Evolutionary conservation across 92 coral and sea anemone genomes (phyloP).

Genomic region (Chrysogorgia sp.): DNA sequence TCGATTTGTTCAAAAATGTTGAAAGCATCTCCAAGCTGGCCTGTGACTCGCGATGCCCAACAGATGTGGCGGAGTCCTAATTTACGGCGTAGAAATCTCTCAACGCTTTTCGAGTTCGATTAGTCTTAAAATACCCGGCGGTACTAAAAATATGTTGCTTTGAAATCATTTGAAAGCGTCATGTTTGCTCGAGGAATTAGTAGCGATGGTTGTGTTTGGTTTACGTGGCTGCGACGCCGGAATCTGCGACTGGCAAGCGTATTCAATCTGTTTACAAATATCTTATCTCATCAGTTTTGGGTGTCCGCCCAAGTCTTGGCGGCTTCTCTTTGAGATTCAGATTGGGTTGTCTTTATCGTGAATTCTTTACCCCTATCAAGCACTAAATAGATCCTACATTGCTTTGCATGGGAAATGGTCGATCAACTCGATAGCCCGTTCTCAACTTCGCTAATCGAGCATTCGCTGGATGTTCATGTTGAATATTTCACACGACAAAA

Average conservation of each 20-base stretch:
- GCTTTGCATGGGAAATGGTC: no score
- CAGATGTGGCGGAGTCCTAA: neutral
- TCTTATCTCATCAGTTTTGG: constrained; percentile 25
- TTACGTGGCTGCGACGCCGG: constrained; percentile 1
- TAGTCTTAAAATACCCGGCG: constrained; percentile 2
- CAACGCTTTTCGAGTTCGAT: neutral
- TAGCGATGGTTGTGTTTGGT: neutral
- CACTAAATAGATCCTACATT: no score
- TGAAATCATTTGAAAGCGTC: neutral
- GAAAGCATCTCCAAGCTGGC: constrained; percentile 2
- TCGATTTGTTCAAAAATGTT: neutral
- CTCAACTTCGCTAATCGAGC: no score
- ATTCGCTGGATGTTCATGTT: no score
- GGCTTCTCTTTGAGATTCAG: constrained; percentile 40
- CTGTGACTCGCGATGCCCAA: neutral
- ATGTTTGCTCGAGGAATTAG: constrained; percentile 24
- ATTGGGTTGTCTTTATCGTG: constrained; percentile 33
- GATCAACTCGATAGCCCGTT: no score
- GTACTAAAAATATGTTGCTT: neutral
- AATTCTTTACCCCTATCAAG: no score
- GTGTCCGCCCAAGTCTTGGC: constrained; percentile 13
- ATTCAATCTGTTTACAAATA: constrained; percentile 14
- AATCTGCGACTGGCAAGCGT: constrained; percentile 12
- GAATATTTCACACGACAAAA: no score
- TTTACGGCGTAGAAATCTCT: neutral